Base-by-base conservation (phyloP, 2,797 vertebrate genomes). In the Lycodopsis pacificus region DNA sequence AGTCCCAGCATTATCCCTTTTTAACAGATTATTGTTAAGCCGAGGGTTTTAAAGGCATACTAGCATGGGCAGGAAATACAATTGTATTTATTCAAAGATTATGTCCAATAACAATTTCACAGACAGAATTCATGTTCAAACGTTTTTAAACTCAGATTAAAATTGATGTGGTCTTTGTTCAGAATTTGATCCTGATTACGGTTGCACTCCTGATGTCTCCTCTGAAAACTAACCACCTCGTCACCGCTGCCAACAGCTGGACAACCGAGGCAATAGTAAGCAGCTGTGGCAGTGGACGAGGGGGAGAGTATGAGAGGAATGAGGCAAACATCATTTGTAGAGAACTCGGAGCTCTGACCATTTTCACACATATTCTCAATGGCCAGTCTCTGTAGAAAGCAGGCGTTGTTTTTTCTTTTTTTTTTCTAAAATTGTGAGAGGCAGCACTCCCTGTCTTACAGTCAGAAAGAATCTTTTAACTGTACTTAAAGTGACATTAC, bases 291-390 rank as follows among this genome's bases (percentile, higher is more conserved):
- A 36, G 59, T 49, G 64, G 71, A 73, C 57, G 8, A 27, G 54
- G 14, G 46, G 30, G 71, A 76, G 62, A 76, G 49, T 65, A 76
- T 71, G 82, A 79, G 27, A 87, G 67, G 85, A 86, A 87, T 81
- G 77, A 86, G 65, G 78, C 66, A 63, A 87, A 82, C 30, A 53
- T 51, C 57, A 62, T 71, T 75, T 56, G 63, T 13, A n/a, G 63
- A 73, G 53, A 64, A 74, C 80, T 86, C 82, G 80, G 69, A 86
- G 65, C 59, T n/a, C 81, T 76, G 22, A 67, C 61, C 69, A 22
- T 77, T 88, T 90, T 89, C 76, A 76, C 82, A 85, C 83, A 44
- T 79, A 71, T 36, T 54, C 69, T 77, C 67, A 62, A 13, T 27
- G 22, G 20, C 63, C 8, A 34, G 1, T 83, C 38, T 69, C 40